A percentile compares a stretch with the other conserved stretches of the same genome.
Conservation (phyloP, 2,888 invertebrate genomes). For the Caenorhabditis plicata region DNA sequence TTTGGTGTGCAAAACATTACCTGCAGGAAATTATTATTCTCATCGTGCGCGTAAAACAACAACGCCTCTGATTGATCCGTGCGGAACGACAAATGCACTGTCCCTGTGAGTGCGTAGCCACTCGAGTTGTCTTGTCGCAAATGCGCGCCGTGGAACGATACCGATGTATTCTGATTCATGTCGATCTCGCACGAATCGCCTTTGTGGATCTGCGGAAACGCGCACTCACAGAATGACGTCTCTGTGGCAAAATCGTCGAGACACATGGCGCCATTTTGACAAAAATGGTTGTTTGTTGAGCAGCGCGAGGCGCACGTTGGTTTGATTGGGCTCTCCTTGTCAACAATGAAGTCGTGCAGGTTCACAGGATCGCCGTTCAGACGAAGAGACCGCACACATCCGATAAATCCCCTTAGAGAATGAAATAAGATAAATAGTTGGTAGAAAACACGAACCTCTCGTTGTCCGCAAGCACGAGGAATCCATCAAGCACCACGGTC, state of each 20-base stretch:
- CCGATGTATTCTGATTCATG: conserved; percentile 48
- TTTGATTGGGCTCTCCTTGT: no score
- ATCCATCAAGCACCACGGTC: conserved; percentile 21
- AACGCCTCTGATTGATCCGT: conserved; percentile 55
- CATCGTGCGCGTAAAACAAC: conserved; percentile 58
- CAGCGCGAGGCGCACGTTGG: conserved; percentile 20
- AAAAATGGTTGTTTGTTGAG: conserved; percentile 11
- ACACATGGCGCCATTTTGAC: conserved; percentile 45
- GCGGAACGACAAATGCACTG: conserved; percentile 50
- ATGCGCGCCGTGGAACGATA: conserved; percentile 56
- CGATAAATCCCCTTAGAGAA: conserved; percentile 42
- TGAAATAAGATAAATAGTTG: neutral
- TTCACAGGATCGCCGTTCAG: conserved; percentile 31
- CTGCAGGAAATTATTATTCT: conserved; percentile 59
- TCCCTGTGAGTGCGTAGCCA: conserved; percentile 17
- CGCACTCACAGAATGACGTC: conserved; percentile 48
- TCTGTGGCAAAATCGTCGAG: conserved; percentile 49
- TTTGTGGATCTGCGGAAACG: conserved; percentile 50
- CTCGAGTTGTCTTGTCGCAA: conserved; percentile 46
- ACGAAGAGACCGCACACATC: conserved; percentile 48
- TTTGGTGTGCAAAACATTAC: conserved; percentile 8
- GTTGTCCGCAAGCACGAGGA: conserved; percentile 9
- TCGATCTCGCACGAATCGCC: conserved; percentile 57
- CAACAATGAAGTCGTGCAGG: conserved; percentile 6
- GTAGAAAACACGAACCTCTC: conserved; percentile 1